A percentile compares a stretch with the other conserved stretches of the same genome.
Evolutionary conservation across 2,113 vertebrate species (phyloP).

Genomic region (Ciconia maguari): DNA sequence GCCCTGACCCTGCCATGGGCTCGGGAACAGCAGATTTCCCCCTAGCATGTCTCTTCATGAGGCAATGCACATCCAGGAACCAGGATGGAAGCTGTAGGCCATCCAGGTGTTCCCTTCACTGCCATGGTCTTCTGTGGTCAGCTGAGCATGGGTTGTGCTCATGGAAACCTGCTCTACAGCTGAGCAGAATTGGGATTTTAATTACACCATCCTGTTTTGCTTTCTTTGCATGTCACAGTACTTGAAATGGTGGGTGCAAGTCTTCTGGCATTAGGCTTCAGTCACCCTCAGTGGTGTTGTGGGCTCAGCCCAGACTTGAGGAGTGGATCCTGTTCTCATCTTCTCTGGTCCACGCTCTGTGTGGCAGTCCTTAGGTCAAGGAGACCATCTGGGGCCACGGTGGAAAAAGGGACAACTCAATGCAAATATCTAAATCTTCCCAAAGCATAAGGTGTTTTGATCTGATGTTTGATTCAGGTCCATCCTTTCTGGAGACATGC

Average conservation of each 20-base stretch:
- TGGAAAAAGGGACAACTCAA: neutral
- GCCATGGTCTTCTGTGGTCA: neutral
- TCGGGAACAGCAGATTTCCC: neutral
- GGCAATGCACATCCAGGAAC: neutral
- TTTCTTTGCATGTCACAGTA: neutral
- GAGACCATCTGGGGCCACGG: neutral
- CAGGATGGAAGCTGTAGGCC: neutral
- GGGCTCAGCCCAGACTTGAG: neutral
- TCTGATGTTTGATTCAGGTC: neutral
- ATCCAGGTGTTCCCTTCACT: neutral
- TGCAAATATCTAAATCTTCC: neutral
- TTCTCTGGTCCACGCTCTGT: neutral
- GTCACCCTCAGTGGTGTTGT: neutral
- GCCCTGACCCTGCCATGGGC: neutral
- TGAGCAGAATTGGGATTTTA: neutral
- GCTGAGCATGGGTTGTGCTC: neutral
- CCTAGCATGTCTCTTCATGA: neutral
- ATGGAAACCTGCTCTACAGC: neutral
- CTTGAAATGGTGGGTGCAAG: neutral
- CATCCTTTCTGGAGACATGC: neutral
- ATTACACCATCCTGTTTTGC: neutral
- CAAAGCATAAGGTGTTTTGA: neutral
- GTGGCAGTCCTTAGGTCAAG: neutral
- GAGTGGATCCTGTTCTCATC: neutral
- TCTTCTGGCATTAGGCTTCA: neutral